These are phyloP conservation scores for Yponomeuta cagnagella DNA, from an alignment of 2,888 invertebrate species.

Conservation along the genomic window DNA sequence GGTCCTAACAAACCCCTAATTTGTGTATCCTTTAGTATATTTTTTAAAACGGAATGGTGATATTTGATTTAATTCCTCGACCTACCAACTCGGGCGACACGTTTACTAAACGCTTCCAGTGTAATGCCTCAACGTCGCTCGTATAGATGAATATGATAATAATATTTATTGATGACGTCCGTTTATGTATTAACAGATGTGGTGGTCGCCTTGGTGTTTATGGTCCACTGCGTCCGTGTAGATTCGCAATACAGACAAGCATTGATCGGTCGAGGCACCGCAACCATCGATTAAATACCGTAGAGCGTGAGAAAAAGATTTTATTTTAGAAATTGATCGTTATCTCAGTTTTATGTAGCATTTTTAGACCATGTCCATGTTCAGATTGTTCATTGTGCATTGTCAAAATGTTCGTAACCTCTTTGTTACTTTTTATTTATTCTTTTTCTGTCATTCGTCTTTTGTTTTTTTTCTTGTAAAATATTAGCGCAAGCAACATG, in stretches of 20 bases:
- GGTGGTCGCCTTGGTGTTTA: conserved; percentile 51
- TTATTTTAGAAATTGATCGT: not conserved
- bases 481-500: too few relatives aligned
- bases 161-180: conserved; percentile 60
- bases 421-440: too few relatives aligned
- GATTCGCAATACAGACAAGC: conserved; percentile 41
- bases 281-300: conserved; percentile 32
- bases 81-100: not conserved
- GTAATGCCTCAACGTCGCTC: conserved; percentile 34
- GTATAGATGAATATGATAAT: conserved; percentile 32
- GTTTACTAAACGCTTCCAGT: conserved; percentile 29
- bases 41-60: not conserved
- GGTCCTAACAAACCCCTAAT: too few relatives aligned
- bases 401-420: too few relatives aligned
- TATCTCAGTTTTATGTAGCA: too few relatives aligned
- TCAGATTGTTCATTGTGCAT: too few relatives aligned
- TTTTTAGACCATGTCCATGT: too few relatives aligned
- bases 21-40: too few relatives aligned
- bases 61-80: not conserved
- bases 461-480: too few relatives aligned
- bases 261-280: conserved; percentile 31
- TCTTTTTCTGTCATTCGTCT: too few relatives aligned
- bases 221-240: conserved; percentile 42
- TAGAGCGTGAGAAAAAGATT: conserved; percentile 15
- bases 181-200: conserved; percentile 58